A percentile compares a stretch with the other conserved stretches of the same genome.
phyloP scores from a whole-genome alignment of 1,140 invertebrate species.

The Kradibia gibbosae region DNA sequence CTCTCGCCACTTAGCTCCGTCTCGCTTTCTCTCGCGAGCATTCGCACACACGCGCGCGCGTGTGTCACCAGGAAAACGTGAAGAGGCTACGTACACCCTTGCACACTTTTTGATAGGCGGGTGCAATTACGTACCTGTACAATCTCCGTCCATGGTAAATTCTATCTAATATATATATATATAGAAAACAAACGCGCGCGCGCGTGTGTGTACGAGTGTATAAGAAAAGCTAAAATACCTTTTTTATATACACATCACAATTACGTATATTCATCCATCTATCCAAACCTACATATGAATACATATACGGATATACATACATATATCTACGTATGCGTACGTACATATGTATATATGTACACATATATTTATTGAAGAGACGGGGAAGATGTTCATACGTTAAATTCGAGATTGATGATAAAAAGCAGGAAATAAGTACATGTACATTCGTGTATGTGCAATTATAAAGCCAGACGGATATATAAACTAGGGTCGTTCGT shows the following conservation, averaged over 20 bases:
- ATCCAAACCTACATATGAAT: no score
- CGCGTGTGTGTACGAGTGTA: no score
- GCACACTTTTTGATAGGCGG: not conserved
- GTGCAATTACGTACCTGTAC: not conserved
- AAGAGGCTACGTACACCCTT: not conserved
- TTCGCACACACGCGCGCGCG: not conserved
- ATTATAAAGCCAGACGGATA: not conserved
- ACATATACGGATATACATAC: no score
- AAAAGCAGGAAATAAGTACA: not conserved
- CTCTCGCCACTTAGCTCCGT: conserved; percentile 25
- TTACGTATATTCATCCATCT: no score
- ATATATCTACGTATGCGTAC: no score
- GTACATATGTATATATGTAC: no score
- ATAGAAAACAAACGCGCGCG: not conserved
- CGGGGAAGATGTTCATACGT: not conserved
- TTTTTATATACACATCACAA: no score
- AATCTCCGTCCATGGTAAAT: not conserved
- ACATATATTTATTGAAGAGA: not conserved
- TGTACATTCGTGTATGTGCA: not conserved
- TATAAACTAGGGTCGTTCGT: not conserved
- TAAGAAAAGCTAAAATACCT: no score
- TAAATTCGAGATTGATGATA: not conserved
- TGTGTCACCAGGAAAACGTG: conserved; percentile 5
- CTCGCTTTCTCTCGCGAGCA: not conserved
- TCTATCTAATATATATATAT: not conserved